These are phyloP conservation scores for Lasioglossum zephyrum DNA, from an alignment of 2,888 invertebrate species.

Conservation along the genomic window DNA sequence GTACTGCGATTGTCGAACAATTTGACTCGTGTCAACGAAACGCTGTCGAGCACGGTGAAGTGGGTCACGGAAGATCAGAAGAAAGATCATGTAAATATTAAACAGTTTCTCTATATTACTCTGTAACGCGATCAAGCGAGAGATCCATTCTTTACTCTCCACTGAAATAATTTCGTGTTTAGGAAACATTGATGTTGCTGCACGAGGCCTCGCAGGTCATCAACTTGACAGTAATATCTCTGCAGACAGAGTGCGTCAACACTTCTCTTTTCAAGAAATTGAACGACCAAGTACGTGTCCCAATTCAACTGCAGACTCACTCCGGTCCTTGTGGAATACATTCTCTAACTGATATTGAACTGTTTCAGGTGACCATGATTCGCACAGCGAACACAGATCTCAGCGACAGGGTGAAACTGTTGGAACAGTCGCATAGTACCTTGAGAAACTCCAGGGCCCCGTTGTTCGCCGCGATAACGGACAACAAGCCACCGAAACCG, in stretches of 20 bases:
- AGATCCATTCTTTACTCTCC: background rate
- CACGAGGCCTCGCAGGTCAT: conserved; percentile 83
- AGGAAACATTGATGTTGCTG: conserved; percentile 82
- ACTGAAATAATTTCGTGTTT: conserved; percentile 52
- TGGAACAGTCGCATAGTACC: conserved; percentile 73
- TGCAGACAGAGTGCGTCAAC: conserved; percentile 75
- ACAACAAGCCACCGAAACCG: conserved; percentile 36
- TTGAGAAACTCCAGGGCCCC: conserved; percentile 73
- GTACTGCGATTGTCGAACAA: conserved; percentile 82
- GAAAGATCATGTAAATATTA: conserved; percentile 79
- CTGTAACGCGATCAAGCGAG: background rate
- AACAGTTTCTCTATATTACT: background rate
- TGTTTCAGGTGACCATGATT: conserved; percentile 71
- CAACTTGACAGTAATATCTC: conserved; percentile 82
- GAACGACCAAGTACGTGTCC: conserved; percentile 73
- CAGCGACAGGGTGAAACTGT: conserved; percentile 66
- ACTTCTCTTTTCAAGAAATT: conserved; percentile 73
- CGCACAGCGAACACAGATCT: conserved; percentile 65
- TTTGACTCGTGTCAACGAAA: conserved; percentile 83
- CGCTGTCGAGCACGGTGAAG: conserved; percentile 82
- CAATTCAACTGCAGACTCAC: background rate
- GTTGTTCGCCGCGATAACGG: conserved; percentile 54
- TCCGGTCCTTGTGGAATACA: background rate
- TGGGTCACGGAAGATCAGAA: conserved; percentile 84
- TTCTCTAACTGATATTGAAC: background rate